Base-by-base conservation (phyloP, 2,113 vertebrate genomes). In the Leuciscus idus region DNA sequence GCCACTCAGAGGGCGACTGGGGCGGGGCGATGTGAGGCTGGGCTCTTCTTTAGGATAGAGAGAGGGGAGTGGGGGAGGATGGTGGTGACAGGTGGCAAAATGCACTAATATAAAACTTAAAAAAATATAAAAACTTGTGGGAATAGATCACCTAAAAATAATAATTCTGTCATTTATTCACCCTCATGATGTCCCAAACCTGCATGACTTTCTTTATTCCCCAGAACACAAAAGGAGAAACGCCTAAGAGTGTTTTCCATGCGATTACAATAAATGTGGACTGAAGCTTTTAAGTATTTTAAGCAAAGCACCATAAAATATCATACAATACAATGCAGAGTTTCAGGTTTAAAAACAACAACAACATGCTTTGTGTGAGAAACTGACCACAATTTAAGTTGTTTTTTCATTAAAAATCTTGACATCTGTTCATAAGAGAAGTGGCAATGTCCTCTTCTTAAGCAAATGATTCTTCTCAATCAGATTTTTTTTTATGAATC, bases 1-100 rank as follows among this genome's bases (percentile, higher is more conserved):
- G 90, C 88, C 89, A 88, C 85, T 89, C 89, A 89, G 87, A 84
- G 68, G 59, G 33, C 4, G 70, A 77, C 46, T 30, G 66, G 12
- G 46, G 81, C 64, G 50, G 85, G 92, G 91, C 48, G 84, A 85
- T 87, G 88, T 59, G 4, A 55, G 82, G 77, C 19, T 43, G n/a
- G 36, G 46, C 39, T 76, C 17, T 80, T 73, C 48, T 76, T 12
- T 23, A 28, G 62, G 30, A 21, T 61, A 46, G 28, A 50, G 64
- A 43, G 4, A 72, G 36, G 21, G 21, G 21, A 72, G 70, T 73
- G 75, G 43, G 77, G 79, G 23, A 48, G 48, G 39, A 13, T 36
- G 52, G 28, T 4, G 0, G 3, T 39, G 43, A 50, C 10, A 83
- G 59, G 79, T 48, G 85, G 66, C 33, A 66, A 26, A 33, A 78